Base-by-base conservation (phyloP, 2,113 vertebrate species). In the Gobius niger region DNA sequence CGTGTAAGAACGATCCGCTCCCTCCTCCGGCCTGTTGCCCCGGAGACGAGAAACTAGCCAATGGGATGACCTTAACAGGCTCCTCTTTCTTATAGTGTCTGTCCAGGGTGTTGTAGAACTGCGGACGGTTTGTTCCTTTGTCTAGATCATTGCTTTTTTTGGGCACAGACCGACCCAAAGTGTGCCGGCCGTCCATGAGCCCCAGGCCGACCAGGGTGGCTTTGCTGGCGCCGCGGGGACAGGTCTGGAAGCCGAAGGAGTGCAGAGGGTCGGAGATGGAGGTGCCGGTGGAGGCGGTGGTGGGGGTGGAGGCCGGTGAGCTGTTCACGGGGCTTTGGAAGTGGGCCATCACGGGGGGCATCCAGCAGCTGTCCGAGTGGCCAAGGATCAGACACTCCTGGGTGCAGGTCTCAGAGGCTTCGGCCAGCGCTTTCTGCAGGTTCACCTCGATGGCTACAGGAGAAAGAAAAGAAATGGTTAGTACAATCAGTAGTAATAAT, bases 291-390 rank as follows among this genome's bases (percentile, higher is more conserved):
- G 87, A 70, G 88, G 90, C 85, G 92, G 87, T 70, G 88, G 90
- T 86, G 80, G 91, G 88, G 78, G 91, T 89, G 57, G 84, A 82
- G 70, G 75, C 77, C 59, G 85, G 88, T 77, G 81, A 87, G 82
- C 76, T 82, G 71, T 68, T 84, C 56, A 83, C 73, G 59, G 88
- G 76, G 70, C 86, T 72, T 78, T 94, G 94, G 63, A 94, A 94
- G 75, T 93, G 93, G 73, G 93, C 89, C 92, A 98, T 77, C 0
- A 94, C 92, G 40, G 94, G 94, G 9, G 96, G 96, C 96, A 99
- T 99, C 97, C 96, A 98, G 90, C 97, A 99, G 93, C 95, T 95
- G 92, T 99, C 97, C 6, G 96, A 99, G 83, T 98, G 97, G 82
- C 96, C 97, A 11, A 98, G 92, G 90, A 97, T 96, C 77, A 99